A percentile compares a stretch with the other conserved stretches of the same genome.
Evolutionary conservation across 1,140 invertebrate species (phyloP).

Genomic region (Aphelenchoides fujianensis): DNA sequence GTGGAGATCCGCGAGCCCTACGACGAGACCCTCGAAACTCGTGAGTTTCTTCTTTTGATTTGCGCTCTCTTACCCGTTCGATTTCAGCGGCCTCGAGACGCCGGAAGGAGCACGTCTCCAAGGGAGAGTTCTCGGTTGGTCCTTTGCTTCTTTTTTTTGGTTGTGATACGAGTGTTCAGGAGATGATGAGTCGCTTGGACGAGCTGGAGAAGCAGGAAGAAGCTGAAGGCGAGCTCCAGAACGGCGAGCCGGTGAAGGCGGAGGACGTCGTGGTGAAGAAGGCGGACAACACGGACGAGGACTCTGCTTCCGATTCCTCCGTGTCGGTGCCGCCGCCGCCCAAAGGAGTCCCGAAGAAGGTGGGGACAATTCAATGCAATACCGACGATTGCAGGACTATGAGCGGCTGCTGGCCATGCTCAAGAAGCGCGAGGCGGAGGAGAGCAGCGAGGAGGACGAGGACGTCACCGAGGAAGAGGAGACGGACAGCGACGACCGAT

Average conservation of each 20-base stretch:
- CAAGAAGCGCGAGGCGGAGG: conserved; percentile 13
- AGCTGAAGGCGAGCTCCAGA: conserved; percentile 2
- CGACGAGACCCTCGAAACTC: conserved; percentile 1
- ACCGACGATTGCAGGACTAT: too few species aligned
- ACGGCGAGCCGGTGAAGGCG: too few species aligned
- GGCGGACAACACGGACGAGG: too few species aligned
- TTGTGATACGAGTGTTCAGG: too few species aligned
- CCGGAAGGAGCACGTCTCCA: not conserved
- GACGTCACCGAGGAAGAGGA: conserved; percentile 7
- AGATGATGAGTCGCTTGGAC: conserved; percentile 18
- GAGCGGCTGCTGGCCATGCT: conserved; percentile 13
- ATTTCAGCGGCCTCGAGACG: not conserved
- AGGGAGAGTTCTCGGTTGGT: too few species aligned
- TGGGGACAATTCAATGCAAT: too few species aligned
- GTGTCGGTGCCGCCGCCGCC: too few species aligned
- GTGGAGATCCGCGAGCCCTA: conserved; percentile 19
- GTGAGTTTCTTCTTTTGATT: not conserved
- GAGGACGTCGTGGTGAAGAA: too few species aligned
- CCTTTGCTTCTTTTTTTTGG: too few species aligned
- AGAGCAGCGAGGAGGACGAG: not conserved
- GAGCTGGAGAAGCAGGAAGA: not conserved
- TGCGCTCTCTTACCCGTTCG: too few species aligned
- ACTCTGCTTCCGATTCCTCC: too few species aligned
- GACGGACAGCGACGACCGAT: not conserved
- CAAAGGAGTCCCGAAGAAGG: conserved; percentile 20